Percentiles rank a stretch among this genome's conserved stretches.
Conservation (phyloP, 2,888 invertebrate species). For the Drosophila paracracens region DNA sequence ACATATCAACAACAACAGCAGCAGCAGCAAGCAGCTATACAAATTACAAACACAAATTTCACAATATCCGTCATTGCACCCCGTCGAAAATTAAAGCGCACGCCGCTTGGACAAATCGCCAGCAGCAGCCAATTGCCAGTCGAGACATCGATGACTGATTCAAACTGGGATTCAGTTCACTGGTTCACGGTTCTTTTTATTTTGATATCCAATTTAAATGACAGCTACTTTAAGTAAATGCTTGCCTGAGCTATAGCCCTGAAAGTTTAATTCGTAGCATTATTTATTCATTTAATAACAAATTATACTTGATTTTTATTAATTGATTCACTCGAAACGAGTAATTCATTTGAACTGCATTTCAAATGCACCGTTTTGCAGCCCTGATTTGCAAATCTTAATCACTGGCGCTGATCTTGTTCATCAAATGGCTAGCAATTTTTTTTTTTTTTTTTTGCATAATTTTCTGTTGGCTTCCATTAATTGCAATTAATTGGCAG, state of each 20-base stretch:
- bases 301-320: not conserved
- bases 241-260: not conserved
- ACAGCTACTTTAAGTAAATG: slow-evolving; percentile 14
- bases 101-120: slow-evolving; percentile 70
- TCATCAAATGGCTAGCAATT: slow-evolving; percentile 53
- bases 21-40: slow-evolving; percentile 47
- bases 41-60: slow-evolving; percentile 77
- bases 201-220: not conserved
- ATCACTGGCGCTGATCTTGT: slow-evolving; percentile 70
- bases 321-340: not conserved
- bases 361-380: slow-evolving; percentile 12
- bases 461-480: slow-evolving; percentile 58
- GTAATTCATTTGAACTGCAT: slow-evolving; percentile 13
- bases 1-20: slow-evolving; percentile 18
- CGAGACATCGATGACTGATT: slow-evolving; percentile 54
- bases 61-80: slow-evolving; percentile 81
- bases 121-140: slow-evolving; percentile 24
- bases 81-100: slow-evolving; percentile 70
- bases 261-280: not conserved
- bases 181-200: slow-evolving; percentile 38
- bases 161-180: slow-evolving; percentile 49
- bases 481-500: slow-evolving; percentile 74
- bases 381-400: slow-evolving; percentile 44
- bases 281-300: not conserved
- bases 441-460: slow-evolving; percentile 54